Evolutionary conservation across 2,888 invertebrate genomes (phyloP).

Genomic region (Cerceris rybyensis): DNA sequence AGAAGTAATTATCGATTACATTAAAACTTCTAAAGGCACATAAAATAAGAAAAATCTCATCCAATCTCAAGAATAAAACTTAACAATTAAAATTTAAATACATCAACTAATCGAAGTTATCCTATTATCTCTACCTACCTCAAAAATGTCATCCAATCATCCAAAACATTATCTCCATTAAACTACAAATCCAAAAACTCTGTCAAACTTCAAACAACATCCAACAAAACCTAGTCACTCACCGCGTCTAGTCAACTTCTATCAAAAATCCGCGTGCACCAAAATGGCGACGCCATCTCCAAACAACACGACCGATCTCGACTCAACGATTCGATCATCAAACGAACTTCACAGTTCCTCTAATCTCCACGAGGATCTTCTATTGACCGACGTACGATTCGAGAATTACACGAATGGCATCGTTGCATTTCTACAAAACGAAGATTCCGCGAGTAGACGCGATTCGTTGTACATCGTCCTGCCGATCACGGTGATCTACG

Average conservation of each 20-base stretch:
- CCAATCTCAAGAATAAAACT: too few species aligned
- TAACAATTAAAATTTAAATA: too few species aligned
- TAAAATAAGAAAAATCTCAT: too few species aligned
- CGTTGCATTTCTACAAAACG: slow-evolving; percentile 23
- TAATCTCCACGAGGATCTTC: background rate
- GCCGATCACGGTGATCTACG: slow-evolving; percentile 84
- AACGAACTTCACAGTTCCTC: background rate
- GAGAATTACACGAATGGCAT: slow-evolving; percentile 44
- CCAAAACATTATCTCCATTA: too few species aligned
- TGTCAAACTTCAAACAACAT: too few species aligned
- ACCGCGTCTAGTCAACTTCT: background rate
- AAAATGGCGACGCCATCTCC: background rate
- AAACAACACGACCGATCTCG: background rate
- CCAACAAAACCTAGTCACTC: background rate
- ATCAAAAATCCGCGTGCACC: background rate
- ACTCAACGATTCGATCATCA: background rate
- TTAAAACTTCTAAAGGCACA: too few species aligned
- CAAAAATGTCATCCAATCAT: too few species aligned
- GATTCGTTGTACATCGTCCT: slow-evolving; percentile 82
- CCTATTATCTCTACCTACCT: too few species aligned
- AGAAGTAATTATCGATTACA: too few species aligned
- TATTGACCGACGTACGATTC: background rate
- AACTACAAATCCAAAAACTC: too few species aligned
- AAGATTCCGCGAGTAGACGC: slow-evolving; percentile 52
- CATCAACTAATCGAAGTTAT: too few species aligned